phyloP scores from a whole-genome alignment of 2,113 vertebrate species.

The Probosciger aterrimus region DNA sequence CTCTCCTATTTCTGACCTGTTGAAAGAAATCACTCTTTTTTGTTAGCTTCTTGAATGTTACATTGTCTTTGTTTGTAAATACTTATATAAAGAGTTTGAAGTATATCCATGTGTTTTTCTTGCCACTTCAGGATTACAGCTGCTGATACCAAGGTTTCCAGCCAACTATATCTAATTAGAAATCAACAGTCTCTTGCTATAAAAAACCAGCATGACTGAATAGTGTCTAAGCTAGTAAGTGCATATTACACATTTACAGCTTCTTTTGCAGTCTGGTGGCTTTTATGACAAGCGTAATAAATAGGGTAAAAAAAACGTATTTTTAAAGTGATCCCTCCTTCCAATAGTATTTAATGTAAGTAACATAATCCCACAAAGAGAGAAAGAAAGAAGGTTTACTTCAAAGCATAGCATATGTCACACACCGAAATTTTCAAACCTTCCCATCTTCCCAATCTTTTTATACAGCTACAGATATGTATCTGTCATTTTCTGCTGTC shows the following conservation, averaged over 20 bases:
- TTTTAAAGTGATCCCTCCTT: background rate
- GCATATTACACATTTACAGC: background rate
- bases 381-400: background rate
- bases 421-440: background rate
- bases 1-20: background rate
- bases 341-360: background rate
- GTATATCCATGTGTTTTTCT: background rate
- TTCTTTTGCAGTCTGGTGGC: background rate
- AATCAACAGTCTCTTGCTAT: background rate
- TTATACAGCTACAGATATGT: background rate
- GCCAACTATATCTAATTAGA: background rate
- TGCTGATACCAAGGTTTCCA: background rate
- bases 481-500: background rate
- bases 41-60: background rate
- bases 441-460: background rate
- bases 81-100: background rate
- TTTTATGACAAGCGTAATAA: background rate
- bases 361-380: background rate
- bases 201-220: background rate
- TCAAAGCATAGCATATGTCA: background rate
- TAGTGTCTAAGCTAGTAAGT: background rate
- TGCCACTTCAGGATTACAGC: background rate
- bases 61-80: background rate
- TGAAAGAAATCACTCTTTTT: background rate
- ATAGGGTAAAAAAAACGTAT: background rate